Percentiles rank a stretch among this genome's conserved stretches.
Conservation (phyloP, 2,113 vertebrate species). For the Heptranchias perlo region DNA sequence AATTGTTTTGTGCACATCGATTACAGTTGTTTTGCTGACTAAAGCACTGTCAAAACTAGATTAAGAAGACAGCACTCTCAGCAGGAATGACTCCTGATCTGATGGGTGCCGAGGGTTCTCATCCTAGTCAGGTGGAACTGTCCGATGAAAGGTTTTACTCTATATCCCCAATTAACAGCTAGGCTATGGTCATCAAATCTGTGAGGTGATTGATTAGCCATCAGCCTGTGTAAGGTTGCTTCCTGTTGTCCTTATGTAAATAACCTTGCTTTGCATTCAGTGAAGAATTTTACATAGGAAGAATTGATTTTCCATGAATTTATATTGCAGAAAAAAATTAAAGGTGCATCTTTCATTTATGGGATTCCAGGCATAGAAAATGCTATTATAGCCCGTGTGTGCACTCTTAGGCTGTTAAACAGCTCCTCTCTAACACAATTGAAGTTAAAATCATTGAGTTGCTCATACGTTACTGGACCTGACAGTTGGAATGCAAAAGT, state of each 20-base stretch:
- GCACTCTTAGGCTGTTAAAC: neutral
- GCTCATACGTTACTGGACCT: neutral
- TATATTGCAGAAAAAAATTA: neutral
- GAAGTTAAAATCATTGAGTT: neutral
- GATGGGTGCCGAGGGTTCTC: neutral
- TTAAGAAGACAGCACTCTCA: conserved; percentile 10
- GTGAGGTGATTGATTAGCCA: neutral
- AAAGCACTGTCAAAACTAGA: neutral
- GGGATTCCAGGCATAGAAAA: neutral
- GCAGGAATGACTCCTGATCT: conserved; percentile 12
- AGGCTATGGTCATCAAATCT: neutral
- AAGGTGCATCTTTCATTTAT: neutral
- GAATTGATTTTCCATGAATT: neutral
- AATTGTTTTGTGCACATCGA: neutral
- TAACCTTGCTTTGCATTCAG: conserved; percentile 7
- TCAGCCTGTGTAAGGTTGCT: neutral
- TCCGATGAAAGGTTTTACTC: neutral
- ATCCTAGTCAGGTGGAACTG: neutral
- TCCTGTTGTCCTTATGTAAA: neutral
- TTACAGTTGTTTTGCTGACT: neutral
- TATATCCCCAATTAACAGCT: neutral
- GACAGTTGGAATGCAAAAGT: neutral
- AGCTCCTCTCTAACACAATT: neutral
- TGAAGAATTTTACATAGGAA: too few species aligned
- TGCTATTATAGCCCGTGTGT: neutral